Evolutionary conservation across 2,113 vertebrate species (phyloP).

Genomic region (Rhagologus leucostigma): DNA sequence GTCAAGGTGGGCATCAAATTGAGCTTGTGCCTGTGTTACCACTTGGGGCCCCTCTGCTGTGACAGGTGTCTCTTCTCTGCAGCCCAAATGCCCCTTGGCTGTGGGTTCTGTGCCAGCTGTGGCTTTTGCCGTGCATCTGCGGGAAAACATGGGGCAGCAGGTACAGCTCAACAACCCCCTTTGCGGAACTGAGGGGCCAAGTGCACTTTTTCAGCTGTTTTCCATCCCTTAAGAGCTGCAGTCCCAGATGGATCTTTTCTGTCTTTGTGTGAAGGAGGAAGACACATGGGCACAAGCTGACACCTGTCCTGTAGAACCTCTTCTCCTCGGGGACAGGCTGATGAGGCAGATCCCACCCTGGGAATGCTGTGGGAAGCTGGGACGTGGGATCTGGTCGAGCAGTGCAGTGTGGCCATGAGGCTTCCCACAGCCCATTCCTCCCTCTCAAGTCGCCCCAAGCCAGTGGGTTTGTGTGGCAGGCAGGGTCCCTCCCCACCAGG

Average conservation of each 20-base stretch:
- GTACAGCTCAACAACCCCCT: background rate
- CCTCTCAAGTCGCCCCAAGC: background rate
- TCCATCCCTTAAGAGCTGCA: background rate
- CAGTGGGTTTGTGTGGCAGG: background rate
- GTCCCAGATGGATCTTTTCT: background rate
- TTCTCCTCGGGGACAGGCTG: background rate
- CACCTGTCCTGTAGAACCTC: background rate
- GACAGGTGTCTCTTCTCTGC: background rate
- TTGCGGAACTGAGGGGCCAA: background rate
- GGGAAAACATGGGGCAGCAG: background rate
- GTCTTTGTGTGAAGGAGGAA: background rate
- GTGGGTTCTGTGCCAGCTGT: background rate
- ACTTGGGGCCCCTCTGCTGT: accelerated
- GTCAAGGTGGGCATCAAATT: background rate
- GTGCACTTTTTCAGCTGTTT: background rate
- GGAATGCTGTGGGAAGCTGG: background rate
- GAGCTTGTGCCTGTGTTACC: background rate
- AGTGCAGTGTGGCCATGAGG: background rate
- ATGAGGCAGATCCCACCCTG: background rate
- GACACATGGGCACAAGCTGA: background rate
- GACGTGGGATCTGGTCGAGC: background rate
- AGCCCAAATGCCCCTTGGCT: background rate
- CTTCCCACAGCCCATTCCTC: background rate
- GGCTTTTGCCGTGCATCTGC: accelerated
- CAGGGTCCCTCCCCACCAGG: background rate